phyloP scores from a whole-genome alignment of 1,140 invertebrate species.

The Schlechtendalia chinensis region DNA sequence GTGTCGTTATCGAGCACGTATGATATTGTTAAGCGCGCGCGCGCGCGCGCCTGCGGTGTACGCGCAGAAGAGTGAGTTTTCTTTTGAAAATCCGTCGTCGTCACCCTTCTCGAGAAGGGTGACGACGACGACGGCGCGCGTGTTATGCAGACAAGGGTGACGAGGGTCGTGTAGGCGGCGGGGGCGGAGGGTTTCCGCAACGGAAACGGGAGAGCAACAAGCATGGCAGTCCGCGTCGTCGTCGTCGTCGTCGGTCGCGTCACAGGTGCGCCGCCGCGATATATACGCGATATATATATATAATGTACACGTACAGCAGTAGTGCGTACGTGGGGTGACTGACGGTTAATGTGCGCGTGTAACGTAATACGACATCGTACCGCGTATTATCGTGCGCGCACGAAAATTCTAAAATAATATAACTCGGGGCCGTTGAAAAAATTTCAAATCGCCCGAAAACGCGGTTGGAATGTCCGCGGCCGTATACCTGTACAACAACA shows the following conservation, averaged over 20 bases:
- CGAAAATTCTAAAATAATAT: not conserved
- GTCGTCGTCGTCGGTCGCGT: not conserved
- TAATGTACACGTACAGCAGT: no score
- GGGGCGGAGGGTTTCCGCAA: constrained; percentile 34
- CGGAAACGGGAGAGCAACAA: constrained; percentile 41
- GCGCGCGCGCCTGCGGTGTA: no score
- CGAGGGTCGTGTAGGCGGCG: not conserved
- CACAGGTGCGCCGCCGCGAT: constrained; percentile 40
- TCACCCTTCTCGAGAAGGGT: not conserved
- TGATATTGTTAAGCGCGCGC: not conserved
- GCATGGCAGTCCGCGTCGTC: not conserved
- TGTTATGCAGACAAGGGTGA: constrained; percentile 5
- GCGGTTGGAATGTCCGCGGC: no score
- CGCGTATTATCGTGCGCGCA: not conserved
- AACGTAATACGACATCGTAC: constrained; percentile 1
- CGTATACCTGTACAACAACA: not conserved
- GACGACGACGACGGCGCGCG: not conserved
- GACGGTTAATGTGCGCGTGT: constrained; percentile 20
- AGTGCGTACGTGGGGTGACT: constrained; percentile 9
- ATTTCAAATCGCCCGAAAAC: no score
- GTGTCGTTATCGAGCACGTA: not conserved
- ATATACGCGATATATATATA: not conserved
- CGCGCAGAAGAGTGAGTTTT: constrained; percentile 16
- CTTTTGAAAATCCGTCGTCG: constrained; percentile 3
- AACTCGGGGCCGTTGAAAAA: no score